Evolutionary conservation across 2,888 invertebrate species (phyloP).

Genomic region (Yponomeuta malinellus): DNA sequence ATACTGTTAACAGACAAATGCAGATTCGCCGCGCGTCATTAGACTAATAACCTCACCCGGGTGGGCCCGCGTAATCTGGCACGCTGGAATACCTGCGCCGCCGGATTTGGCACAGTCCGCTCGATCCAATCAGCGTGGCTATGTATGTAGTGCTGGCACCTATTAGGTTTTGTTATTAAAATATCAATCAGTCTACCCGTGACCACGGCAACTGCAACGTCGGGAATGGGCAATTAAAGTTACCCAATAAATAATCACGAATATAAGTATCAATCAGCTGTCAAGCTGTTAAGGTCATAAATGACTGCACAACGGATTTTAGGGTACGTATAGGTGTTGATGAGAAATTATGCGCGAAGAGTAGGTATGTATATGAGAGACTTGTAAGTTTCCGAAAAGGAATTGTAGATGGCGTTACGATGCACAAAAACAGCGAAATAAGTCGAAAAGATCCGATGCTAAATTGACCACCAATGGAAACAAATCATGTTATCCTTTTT

Average conservation of each 20-base stretch:
- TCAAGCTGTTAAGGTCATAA: neutral
- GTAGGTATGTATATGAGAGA: too few species aligned
- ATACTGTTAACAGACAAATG: neutral
- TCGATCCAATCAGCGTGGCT: constrained; percentile 1
- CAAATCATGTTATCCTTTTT: too few species aligned
- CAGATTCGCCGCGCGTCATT: neutral
- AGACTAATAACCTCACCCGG: neutral
- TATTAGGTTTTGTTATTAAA: neutral
- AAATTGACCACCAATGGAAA: too few species aligned
- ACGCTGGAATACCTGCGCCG: constrained; percentile 8
- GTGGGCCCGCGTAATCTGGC: neutral
- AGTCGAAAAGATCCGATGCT: too few species aligned
- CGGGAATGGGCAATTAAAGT: too few species aligned
- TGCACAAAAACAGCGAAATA: neutral
- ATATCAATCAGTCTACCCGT: neutral
- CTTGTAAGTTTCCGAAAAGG: neutral
- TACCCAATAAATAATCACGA: too few species aligned
- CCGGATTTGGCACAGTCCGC: constrained; percentile 6
- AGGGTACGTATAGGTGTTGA: too few species aligned
- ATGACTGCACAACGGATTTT: too few species aligned
- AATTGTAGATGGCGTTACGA: neutral
- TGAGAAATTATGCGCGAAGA: too few species aligned
- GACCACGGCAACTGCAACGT: too few species aligned
- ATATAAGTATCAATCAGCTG: too few species aligned
- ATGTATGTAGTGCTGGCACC: too few species aligned